Evolutionary conservation across 2,888 invertebrate species (phyloP).

Genomic region (Drosophila colorata): DNA sequence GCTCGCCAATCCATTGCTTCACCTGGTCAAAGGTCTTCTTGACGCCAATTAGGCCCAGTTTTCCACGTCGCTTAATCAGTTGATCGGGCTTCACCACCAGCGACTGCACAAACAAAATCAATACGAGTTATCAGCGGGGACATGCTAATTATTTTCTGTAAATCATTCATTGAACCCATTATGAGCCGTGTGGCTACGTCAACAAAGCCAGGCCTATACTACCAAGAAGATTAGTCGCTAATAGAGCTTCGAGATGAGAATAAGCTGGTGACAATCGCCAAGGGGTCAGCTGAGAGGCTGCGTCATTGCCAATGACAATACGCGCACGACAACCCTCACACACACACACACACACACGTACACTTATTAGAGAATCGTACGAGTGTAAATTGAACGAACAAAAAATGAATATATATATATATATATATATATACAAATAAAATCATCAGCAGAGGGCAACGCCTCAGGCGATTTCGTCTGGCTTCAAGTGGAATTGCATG

Average conservation of each 20-base stretch:
- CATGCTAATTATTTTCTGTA: constrained; percentile 25
- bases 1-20: constrained; percentile 93
- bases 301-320: constrained; percentile 74
- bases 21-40: constrained; percentile 93
- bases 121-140: neutral
- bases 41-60: constrained; percentile 97
- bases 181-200: neutral
- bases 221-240: constrained; percentile 47
- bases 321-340: constrained; percentile 22
- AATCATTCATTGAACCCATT: constrained; percentile 40
- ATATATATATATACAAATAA: constrained; percentile 11
- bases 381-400: constrained; percentile 67
- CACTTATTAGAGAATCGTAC: constrained; percentile 68
- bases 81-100: constrained; percentile 99
- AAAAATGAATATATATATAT: constrained; percentile 1
- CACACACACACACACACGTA: constrained; percentile 18
- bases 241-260: constrained; percentile 12
- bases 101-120: constrained; percentile 86
- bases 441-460: constrained; percentile 34
- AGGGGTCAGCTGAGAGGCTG: constrained; percentile 63
- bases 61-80: constrained; percentile 98
- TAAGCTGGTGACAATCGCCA: constrained; percentile 41
- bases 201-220: constrained; percentile 14
- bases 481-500: constrained; percentile 41
- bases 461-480: constrained; percentile 49